Evolutionary conservation across 2,113 vertebrate genomes (phyloP).

Genomic region (Callipepla squamata): DNA sequence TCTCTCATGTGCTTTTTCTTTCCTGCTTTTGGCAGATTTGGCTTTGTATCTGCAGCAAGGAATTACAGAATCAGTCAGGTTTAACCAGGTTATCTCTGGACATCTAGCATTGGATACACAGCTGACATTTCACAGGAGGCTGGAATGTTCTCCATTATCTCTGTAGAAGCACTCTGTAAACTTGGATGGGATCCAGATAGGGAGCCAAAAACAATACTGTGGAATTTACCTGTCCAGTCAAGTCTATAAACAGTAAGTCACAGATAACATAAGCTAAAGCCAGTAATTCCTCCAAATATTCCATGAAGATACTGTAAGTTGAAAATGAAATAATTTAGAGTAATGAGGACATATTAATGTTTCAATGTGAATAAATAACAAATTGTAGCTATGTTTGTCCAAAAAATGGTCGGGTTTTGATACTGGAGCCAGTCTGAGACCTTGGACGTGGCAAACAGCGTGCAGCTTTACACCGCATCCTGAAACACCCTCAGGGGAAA

Average conservation of each 20-base stretch:
- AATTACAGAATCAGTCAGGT: not conserved
- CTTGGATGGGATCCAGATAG: constrained; percentile 10
- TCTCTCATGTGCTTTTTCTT: not conserved
- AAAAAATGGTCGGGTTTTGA: not conserved
- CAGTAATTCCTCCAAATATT: not conserved
- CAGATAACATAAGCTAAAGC: not conserved
- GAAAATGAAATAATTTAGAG: not conserved
- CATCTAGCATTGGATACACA: constrained; percentile 6
- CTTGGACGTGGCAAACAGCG: not conserved
- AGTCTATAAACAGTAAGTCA: constrained; percentile 23
- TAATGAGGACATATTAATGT: not conserved
- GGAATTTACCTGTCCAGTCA: constrained; percentile 54
- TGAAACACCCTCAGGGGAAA: not conserved
- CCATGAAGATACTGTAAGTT: not conserved
- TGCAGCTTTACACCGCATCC: not conserved
- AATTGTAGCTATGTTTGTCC: not conserved
- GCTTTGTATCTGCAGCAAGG: not conserved
- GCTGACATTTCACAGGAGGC: constrained; percentile 20
- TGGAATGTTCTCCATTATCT: constrained; percentile 37
- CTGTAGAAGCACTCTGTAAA: not conserved
- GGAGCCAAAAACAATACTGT: constrained; percentile 31
- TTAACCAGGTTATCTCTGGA: not conserved
- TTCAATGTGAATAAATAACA: not conserved
- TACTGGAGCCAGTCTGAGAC: not conserved
- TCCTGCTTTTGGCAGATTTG: not conserved